phyloP scores from a whole-genome alignment of 2,113 vertebrate species.

The Oophaga pumilio region DNA sequence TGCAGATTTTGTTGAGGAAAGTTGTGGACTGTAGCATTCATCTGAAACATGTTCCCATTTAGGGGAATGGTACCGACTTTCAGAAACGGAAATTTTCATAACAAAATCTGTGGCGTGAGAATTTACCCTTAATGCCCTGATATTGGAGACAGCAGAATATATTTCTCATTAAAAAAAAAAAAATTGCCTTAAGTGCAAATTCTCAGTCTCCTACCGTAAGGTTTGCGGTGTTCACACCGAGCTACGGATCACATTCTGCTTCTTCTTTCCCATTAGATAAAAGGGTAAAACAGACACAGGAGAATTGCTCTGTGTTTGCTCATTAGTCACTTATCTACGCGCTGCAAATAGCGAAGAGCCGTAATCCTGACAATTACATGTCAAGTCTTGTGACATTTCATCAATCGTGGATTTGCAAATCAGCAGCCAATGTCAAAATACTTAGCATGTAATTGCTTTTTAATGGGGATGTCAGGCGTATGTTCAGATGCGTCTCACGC shows the following conservation, averaged over 20 bases:
- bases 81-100: too few relatives aligned
- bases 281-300: not conserved
- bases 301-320: not conserved
- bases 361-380: constrained; percentile 19
- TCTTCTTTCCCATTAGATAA: not conserved
- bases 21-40: too few relatives aligned
- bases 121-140: too few relatives aligned
- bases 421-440: not conserved
- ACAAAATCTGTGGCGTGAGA: too few relatives aligned
- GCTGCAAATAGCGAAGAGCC: not conserved
- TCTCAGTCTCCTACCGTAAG: not conserved
- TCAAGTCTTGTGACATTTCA: constrained; percentile 47
- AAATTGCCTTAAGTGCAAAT: not conserved
- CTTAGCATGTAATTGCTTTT: constrained; percentile 25
- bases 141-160: not conserved
- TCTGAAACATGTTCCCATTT: too few relatives aligned
- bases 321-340: constrained; percentile 6
- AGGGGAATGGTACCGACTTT: too few relatives aligned
- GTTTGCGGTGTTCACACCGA: not conserved
- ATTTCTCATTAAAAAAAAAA: not conserved
- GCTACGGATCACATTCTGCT: not conserved
- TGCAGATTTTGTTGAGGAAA: too few relatives aligned
- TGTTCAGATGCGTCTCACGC: constrained; percentile 23
- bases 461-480: constrained; percentile 24
- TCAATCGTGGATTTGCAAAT: constrained; percentile 18